Evolutionary conservation across 2,888 invertebrate genomes (phyloP).

Genomic region (Ptychoptera albimana): DNA sequence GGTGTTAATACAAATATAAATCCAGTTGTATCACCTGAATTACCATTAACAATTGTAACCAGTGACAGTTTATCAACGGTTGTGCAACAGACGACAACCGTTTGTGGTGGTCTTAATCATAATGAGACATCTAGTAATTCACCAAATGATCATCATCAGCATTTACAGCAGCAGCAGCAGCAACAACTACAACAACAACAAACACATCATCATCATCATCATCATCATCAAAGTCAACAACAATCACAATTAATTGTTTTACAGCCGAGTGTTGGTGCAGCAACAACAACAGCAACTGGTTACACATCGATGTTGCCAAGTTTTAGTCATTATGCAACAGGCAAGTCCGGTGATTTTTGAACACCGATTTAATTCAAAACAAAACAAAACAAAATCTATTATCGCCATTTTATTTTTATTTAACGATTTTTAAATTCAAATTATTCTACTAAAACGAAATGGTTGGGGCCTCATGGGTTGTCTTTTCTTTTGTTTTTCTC

Average conservation of each 20-base stretch:
- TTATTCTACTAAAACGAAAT: no score
- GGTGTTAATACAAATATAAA: slow-evolving; percentile 14
- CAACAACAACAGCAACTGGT: slow-evolving; percentile 20
- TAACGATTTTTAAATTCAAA: no score
- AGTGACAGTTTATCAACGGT: slow-evolving; percentile 3
- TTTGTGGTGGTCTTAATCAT: neutral
- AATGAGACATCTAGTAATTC: slow-evolving; percentile 4
- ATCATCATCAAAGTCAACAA: slow-evolving; percentile 7
- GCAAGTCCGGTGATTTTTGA: slow-evolving; percentile 35
- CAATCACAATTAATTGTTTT: slow-evolving; percentile 33
- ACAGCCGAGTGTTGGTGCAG: slow-evolving; percentile 32
- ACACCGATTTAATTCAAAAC: no score
- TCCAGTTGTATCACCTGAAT: slow-evolving; percentile 14
- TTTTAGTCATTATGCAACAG: slow-evolving; percentile 52
- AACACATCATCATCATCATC: neutral
- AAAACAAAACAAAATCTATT: no score
- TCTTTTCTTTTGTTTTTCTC: neutral
- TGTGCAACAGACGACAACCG: neutral
- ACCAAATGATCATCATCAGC: slow-evolving; percentile 5
- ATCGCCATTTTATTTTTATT: no score
- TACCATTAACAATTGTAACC: slow-evolving; percentile 14
- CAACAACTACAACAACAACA: slow-evolving; percentile 6
- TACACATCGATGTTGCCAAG: slow-evolving; percentile 50
- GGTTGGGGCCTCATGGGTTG: no score
- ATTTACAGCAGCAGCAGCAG: slow-evolving; percentile 9